Conservation (phyloP, 1,140 invertebrate species). For the Drosophila persimilis region DNA sequence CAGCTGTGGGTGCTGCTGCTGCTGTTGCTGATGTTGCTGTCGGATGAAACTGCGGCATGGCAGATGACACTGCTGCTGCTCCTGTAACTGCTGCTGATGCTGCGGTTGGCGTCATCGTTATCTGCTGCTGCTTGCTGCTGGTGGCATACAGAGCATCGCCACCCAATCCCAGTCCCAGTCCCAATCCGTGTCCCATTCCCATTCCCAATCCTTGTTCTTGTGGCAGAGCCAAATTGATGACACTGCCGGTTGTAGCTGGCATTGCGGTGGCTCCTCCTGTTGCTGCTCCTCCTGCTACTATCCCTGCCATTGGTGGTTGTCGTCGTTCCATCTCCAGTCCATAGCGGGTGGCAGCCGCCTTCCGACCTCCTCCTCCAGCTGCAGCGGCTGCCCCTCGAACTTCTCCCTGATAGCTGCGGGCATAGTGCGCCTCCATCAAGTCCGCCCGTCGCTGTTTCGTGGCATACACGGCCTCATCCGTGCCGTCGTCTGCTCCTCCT, state of each 20-base stretch:
- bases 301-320: slow-evolving; percentile 7
- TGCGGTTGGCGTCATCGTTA: slow-evolving; percentile 30
- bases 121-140: slow-evolving; percentile 67
- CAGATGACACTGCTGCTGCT: slow-evolving; percentile 8
- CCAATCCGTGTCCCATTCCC: too few species aligned
- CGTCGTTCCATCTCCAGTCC: slow-evolving; percentile 27
- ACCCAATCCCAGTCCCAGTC: background rate
- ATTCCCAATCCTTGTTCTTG: background rate
- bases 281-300: slow-evolving; percentile 7
- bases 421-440: slow-evolving; percentile 65
- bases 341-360: background rate
- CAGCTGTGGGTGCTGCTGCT: slow-evolving; percentile 24
- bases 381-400: background rate
- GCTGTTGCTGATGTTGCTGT: slow-evolving; percentile 25
- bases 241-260: slow-evolving; percentile 37
- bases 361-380: slow-evolving; percentile 3
- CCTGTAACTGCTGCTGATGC: slow-evolving; percentile 26
- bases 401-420: slow-evolving; percentile 48
- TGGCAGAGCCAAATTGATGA: slow-evolving; percentile 49
- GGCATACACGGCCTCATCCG: slow-evolving; percentile 34
- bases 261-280: slow-evolving; percentile 27
- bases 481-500: slow-evolving; percentile 8
- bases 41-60: slow-evolving; percentile 1
- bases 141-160: slow-evolving; percentile 63
- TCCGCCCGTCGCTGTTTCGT: slow-evolving; percentile 57